Evolutionary conservation across 2,113 vertebrate genomes (phyloP).

Genomic region (Paracanthobrama guichenoti): DNA sequence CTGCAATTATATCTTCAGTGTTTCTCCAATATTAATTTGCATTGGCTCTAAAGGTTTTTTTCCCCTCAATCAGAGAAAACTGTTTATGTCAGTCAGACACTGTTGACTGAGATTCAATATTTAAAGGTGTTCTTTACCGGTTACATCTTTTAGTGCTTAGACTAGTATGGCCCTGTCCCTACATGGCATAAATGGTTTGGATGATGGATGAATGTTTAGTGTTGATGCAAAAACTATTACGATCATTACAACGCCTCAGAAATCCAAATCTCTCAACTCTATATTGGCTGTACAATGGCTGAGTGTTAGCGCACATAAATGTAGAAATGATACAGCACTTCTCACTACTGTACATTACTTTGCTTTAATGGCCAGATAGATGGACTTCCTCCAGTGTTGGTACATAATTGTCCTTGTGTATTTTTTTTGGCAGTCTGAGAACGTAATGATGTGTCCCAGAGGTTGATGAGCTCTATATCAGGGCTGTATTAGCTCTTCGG

Average conservation of each 20-base stretch:
- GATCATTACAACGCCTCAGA: too few species aligned
- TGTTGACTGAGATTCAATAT: too few species aligned
- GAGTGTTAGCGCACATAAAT: neutral
- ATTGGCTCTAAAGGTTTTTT: too few species aligned
- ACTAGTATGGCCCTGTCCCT: neutral
- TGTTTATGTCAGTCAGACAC: too few species aligned
- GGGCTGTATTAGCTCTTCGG: neutral
- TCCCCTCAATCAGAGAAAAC: too few species aligned
- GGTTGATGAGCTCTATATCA: constrained; percentile 14
- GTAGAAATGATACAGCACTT: neutral
- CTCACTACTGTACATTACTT: neutral
- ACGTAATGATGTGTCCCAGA: neutral
- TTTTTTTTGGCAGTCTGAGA: neutral
- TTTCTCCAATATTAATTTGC: too few species aligned
- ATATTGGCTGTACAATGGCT: neutral
- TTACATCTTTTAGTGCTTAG: too few species aligned
- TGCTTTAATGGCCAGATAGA: neutral
- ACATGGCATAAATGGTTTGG: neutral
- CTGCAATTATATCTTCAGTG: neutral
- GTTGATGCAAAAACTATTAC: too few species aligned
- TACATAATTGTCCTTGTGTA: neutral
- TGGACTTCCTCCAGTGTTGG: neutral
- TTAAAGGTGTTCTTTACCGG: too few species aligned
- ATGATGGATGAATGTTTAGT: neutral
- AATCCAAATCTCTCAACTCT: neutral